phyloP scores from a whole-genome alignment of 1,140 invertebrate genomes.

The Zaprionus ghesquierei region DNA sequence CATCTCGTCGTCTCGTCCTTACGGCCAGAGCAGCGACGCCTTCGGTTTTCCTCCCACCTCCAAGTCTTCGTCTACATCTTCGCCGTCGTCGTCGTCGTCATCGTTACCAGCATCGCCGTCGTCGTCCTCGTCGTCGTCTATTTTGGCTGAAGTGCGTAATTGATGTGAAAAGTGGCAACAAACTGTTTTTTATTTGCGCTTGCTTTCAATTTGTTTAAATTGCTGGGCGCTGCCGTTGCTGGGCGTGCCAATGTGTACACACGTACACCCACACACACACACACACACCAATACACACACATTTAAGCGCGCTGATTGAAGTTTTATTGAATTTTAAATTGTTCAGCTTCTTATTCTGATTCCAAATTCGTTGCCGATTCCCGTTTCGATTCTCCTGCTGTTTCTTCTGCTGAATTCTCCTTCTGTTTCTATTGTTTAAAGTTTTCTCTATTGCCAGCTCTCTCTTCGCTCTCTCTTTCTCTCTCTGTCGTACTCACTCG shows the following conservation, averaged over 20 bases:
- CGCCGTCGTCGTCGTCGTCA: conserved; percentile 21
- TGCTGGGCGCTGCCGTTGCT: conserved; percentile 72
- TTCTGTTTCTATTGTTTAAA: conserved; percentile 10
- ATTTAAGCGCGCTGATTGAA: conserved; percentile 75
- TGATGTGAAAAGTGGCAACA: conserved; percentile 81
- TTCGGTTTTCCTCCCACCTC: conserved; percentile 43
- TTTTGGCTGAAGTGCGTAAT: conserved; percentile 80
- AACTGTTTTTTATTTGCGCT: conserved; percentile 81
- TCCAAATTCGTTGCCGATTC: conserved; percentile 3
- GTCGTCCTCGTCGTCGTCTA: conserved; percentile 56
- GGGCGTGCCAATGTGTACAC: conserved; percentile 47
- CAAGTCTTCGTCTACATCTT: conserved; percentile 24
- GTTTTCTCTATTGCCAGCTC: conserved; percentile 11
- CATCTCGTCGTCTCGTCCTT: conserved; percentile 40
- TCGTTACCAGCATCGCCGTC: conserved; percentile 10
- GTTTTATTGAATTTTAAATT: conserved; percentile 81
- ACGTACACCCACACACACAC: conserved; percentile 21
- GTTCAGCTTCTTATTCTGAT: conserved; percentile 35
- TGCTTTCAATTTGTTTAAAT: conserved; percentile 81
- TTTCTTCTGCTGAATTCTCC: neutral
- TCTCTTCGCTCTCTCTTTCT: neutral
- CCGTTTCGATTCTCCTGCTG: conserved; percentile 19
- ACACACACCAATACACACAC: conserved; percentile 17
- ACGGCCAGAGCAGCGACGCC: conserved; percentile 13
- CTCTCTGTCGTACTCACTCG: conserved; percentile 6